Evolutionary conservation across 1,140 invertebrate genomes (phyloP).

Genomic region (Vanessa tameamea): DNA sequence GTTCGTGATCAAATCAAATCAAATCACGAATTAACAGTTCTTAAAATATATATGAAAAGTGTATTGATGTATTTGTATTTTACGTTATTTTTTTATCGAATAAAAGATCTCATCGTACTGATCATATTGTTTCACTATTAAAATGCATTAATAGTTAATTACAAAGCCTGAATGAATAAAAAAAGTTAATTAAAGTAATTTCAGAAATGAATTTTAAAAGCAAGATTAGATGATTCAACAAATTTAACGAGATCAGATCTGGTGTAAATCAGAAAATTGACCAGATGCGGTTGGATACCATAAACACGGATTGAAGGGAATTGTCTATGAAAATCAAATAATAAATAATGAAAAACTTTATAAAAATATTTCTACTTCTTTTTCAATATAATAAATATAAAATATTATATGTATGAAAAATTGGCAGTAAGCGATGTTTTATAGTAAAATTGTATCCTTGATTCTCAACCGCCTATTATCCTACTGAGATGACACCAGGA

Average conservation of each 20-base stretch:
- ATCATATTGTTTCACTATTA: no score
- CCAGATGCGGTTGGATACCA: conserved; percentile 14
- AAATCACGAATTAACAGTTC: no score
- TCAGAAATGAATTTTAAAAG: not conserved
- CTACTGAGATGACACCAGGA: conserved; percentile 58
- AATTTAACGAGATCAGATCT: conserved; percentile 6
- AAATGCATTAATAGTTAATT: no score
- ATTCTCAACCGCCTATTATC: not conserved
- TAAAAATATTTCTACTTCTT: no score
- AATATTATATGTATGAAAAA: no score
- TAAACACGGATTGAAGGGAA: not conserved
- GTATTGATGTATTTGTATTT: not conserved
- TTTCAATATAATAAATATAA: no score
- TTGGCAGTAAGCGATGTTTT: not conserved
- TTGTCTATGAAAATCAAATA: conserved; percentile 4
- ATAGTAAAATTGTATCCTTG: not conserved
- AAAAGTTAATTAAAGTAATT: no score
- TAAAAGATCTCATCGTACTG: no score
- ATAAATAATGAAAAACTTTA: not conserved
- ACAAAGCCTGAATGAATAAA: no score
- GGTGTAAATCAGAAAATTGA: conserved; percentile 27
- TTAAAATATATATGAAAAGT: not conserved
- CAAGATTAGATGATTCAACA: conserved; percentile 26
- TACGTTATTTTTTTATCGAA: no score
- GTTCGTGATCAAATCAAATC: no score